Conservation (phyloP, 1,140 invertebrate species). For the Hesperophylax magnus region DNA sequence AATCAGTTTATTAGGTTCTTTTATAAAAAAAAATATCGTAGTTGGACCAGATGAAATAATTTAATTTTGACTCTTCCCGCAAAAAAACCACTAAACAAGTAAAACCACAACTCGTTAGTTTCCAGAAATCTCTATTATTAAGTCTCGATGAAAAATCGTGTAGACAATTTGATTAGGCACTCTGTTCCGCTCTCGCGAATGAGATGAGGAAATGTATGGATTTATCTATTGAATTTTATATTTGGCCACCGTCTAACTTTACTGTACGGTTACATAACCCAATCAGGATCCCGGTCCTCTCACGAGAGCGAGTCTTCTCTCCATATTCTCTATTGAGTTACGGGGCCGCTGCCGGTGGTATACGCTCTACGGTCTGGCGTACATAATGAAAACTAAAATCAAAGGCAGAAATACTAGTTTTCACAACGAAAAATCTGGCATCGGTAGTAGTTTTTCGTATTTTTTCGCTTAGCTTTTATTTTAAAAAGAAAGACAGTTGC, state of each 20-base stretch:
- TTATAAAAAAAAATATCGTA: no score
- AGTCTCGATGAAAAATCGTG: no score
- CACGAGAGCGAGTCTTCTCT: conserved; percentile 39
- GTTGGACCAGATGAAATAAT: no score
- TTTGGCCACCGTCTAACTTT: conserved; percentile 28
- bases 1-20: no score
- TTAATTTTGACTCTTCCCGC: no score
- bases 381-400: conserved; percentile 53
- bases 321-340: conserved; percentile 56
- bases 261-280: conserved; percentile 49
- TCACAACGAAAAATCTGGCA: not conserved
- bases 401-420: conserved; percentile 37
- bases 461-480: no score
- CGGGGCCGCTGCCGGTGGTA: conserved; percentile 14
- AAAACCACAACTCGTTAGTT: no score
- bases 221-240: conserved; percentile 30
- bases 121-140: no score
- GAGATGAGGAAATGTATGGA: conserved; percentile 21
- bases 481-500: no score
- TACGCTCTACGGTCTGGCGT: conserved; percentile 4
- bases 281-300: conserved; percentile 45
- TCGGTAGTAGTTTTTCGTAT: not conserved
- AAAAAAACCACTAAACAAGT: no score
- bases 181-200: not conserved
- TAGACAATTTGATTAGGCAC: not conserved